Base-by-base conservation (phyloP, 1,140 invertebrate genomes). In the Sycophila sp. region DNA sequence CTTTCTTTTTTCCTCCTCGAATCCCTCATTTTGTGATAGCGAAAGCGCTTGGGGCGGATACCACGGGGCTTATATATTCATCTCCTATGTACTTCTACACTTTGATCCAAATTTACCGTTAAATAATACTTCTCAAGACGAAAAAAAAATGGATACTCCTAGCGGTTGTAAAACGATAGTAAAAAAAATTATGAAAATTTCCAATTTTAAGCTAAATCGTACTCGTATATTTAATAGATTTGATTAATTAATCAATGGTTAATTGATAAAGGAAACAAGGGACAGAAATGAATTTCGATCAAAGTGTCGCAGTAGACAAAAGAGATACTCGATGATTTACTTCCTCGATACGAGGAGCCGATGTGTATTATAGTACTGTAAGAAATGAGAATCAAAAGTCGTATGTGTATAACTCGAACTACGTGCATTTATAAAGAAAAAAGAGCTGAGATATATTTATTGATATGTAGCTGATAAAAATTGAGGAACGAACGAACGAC, bases 371-470 rank as follows among this genome's bases (percentile, higher is more conserved):
- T 69, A 62, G 56, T 17, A 40, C 15, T 69, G 58, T 69, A 69
- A 69, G 28, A 51, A 62, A 60, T 69, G 15, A 69, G 56, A 69
- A 69, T 69, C 34, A 60, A 69, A 69, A 62, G 19, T 59, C 34
- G n/a, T 60, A 51, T 30, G 47, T 62, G 45, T 53, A 53, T 53
- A 62, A 69, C 26, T 69, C 28, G 47, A 69, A 62, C 59, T 34
- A 60, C 49, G 67, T 69, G 67, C 67, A 69, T 69, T 69, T 69
- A 69, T 69, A 58, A 60, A 53, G 4, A 51, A 26, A 47, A 69
- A 62, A 69, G 58, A 69, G 67, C 58, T 69, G 58, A 69, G 56
- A 69, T 60, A 60, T 68, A 69, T 73, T 69, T 62, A 64, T 71
- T 72, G 62, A 76, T 74, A 59, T 60, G 40, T 65, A 65, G 30